Base-by-base conservation (phyloP, 2,113 vertebrate species). In the Syngnathus typhle region DNA sequence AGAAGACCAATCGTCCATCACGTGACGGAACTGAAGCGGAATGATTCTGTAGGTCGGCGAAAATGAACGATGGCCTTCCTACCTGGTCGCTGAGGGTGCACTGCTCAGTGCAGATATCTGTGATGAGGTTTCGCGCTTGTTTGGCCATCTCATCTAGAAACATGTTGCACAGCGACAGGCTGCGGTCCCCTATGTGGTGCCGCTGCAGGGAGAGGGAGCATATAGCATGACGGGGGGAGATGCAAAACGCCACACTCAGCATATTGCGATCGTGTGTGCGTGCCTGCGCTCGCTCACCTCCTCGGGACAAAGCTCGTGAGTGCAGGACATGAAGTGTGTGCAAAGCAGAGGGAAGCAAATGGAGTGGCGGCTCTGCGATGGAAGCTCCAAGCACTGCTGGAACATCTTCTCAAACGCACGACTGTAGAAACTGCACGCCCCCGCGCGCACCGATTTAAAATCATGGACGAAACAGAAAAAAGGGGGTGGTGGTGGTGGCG, bases 71-170 rank as follows among this genome's bases (percentile, higher is more conserved):
- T 32, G 27, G 27, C 27, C 64, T 21, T n/a, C 41, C 23, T 68
- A 98, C 97, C 94, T 99, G 96, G 85, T 99, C 97, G 68, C 96
- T 99, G 67, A 99, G 91, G 0, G 96, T 98, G 80, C 97, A 99
- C 3, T 99, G 96, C 60, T 99, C 97, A 56, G 97, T 99, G 89
- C 96, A 99, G 89, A 99, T 99, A 80, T 99, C 96, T 12, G 96
- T 98, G 86, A 99, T 99, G 70, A 99, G 94, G 89, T 99, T 99
- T 62, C 96, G 88, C 75, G 96, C 97, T 78, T 99, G 96, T 68
- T 99, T 98, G 13, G 97, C 97, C 97, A 99, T 98, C 89, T 99
- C 97, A 74, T 99, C 97, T 89, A 99, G 85, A 87, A 99, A 99
- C 97, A 99, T 98, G 91, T 99, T 99, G 82, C 97, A 99, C 76